Conservation (phyloP, 2,113 vertebrate species). For the Anguilla rostrata region DNA sequence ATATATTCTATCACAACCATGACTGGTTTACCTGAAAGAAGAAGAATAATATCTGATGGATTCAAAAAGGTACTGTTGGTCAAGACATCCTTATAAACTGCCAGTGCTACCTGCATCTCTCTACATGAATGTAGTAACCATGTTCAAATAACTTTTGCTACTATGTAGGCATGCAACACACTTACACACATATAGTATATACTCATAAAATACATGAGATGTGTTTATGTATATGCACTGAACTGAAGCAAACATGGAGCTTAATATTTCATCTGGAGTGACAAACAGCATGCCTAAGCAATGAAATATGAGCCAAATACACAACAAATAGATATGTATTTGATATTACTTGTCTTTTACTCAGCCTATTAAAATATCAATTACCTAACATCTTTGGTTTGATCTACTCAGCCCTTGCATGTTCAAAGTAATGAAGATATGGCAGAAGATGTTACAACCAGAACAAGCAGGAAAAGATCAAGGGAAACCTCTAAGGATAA, state of each 20-base stretch:
- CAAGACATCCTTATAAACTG: background rate
- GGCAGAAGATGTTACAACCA: background rate
- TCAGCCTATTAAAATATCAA: background rate
- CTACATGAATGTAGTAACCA: background rate
- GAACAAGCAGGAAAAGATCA: background rate
- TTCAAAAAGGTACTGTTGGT: background rate
- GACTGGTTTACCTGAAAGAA: constrained; percentile 86
- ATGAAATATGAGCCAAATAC: background rate
- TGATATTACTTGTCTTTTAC: background rate
- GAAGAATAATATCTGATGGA: constrained; percentile 7
- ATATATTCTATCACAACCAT: constrained; percentile 99
- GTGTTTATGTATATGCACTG: background rate
- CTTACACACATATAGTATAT: too few species aligned
- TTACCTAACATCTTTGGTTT: background rate
- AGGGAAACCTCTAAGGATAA: background rate
- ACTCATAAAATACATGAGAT: too few species aligned
- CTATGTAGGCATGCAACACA: too few species aligned
- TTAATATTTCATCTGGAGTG: background rate
- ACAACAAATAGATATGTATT: background rate
- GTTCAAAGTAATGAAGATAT: background rate
- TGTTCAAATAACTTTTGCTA: too few species aligned
- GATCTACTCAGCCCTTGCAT: background rate
- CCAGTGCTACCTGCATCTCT: background rate
- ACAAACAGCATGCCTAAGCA: background rate
- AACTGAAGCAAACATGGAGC: background rate